Percentiles rank a stretch among this genome's conserved stretches.
Conservation (phyloP, 2,113 vertebrate species). For the Oncorhynchus keta region DNA sequence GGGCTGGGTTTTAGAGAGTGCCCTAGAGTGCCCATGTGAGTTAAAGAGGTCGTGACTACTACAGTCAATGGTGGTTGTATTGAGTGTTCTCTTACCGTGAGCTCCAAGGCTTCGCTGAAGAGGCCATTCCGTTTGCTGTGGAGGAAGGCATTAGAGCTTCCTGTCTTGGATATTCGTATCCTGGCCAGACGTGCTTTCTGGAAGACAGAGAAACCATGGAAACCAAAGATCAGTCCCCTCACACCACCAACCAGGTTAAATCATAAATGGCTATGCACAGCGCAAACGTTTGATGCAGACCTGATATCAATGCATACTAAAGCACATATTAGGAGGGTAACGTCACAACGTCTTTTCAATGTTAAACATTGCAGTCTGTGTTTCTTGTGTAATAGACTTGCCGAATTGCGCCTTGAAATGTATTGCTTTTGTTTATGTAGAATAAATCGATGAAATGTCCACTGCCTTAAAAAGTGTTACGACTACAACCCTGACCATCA, state of each 20-base stretch:
- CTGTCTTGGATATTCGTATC: constrained; percentile 91
- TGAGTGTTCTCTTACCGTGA: constrained; percentile 79
- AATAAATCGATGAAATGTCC: constrained; percentile 35
- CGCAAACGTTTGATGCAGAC: too few relatives aligned
- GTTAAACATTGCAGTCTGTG: too few relatives aligned
- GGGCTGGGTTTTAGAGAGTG: too few relatives aligned
- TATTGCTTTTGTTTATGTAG: constrained; percentile 18
- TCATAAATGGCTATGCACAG: too few relatives aligned
- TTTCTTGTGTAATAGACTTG: neutral
- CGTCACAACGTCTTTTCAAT: too few relatives aligned
- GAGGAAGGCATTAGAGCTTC: constrained; percentile 87
- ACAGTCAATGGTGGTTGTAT: constrained; percentile 1
- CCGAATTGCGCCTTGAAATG: neutral
- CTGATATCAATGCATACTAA: too few relatives aligned
- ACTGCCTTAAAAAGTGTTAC: neutral
- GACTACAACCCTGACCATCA: constrained; percentile 13
- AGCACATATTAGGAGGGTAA: too few relatives aligned
- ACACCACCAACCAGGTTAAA: too few relatives aligned
- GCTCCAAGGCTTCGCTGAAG: constrained; percentile 90
- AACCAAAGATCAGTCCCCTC: constrained; percentile 34
- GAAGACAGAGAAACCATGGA: constrained; percentile 39
- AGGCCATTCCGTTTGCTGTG: constrained; percentile 96
- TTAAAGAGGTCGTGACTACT: neutral
- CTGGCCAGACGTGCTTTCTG: constrained; percentile 96
- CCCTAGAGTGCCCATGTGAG: neutral